These are phyloP conservation scores for Chrysodeixis includens DNA, from an alignment of 2,888 invertebrate species.

Conservation along the genomic window DNA sequence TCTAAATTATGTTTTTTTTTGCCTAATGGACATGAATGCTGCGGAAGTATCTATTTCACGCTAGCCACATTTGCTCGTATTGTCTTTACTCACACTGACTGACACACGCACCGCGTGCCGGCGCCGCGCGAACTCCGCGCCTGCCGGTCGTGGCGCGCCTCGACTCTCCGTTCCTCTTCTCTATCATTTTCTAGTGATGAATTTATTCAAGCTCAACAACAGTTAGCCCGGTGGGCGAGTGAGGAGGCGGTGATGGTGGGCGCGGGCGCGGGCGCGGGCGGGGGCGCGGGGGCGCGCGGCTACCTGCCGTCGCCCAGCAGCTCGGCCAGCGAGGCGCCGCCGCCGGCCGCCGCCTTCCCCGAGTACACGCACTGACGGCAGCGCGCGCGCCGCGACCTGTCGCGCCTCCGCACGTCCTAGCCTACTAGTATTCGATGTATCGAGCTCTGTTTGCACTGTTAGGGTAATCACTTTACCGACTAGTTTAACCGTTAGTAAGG, in stretches of 20 bases:
- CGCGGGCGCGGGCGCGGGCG: conserved; percentile 58
- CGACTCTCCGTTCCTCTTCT: conserved; percentile 92
- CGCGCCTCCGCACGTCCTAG: conserved; percentile 54
- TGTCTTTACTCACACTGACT: not conserved
- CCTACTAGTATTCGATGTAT: conserved; percentile 63
- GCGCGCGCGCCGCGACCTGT: conserved; percentile 72
- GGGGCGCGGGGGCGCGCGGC: conserved; percentile 73
- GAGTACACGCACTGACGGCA: conserved; percentile 93
- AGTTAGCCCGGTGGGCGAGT: conserved; percentile 98
- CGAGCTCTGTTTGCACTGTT: conserved; percentile 73
- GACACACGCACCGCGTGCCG: conserved; percentile 7
- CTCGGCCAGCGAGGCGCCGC: conserved; percentile 80
- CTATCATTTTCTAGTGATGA: conserved; percentile 98
- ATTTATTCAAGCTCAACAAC: conserved; percentile 99
- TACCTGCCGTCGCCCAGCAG: conserved; percentile 80
- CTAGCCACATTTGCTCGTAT: not conserved
- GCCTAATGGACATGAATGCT: too few relatives aligned
- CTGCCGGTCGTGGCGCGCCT: conserved; percentile 64
- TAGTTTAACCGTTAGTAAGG: conserved; percentile 78
- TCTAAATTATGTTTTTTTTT: too few relatives aligned
- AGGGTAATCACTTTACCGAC: conserved; percentile 75
- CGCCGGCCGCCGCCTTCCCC: conserved; percentile 86
- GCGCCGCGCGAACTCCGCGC: conserved; percentile 13
- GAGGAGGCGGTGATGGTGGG: conserved; percentile 91
- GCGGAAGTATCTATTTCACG: not conserved